Percentiles rank a stretch among this genome's conserved stretches.
phyloP scores from a whole-genome alignment of 2,888 invertebrate species.

The Orchesella flavescens region DNA sequence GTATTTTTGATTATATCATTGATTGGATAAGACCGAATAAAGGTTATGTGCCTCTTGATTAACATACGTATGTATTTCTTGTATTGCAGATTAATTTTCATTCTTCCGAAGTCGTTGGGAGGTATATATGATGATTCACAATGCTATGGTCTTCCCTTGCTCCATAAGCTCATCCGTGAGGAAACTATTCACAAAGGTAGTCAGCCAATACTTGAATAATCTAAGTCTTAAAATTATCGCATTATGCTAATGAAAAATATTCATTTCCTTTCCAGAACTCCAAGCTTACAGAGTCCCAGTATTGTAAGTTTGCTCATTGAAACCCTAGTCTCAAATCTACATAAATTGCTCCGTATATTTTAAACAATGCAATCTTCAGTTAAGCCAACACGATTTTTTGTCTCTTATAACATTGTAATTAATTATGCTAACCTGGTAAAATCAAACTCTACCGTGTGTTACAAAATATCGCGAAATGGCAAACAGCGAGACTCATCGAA shows the following conservation, averaged over 20 bases:
- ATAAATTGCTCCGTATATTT: no score
- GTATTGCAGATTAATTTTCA: slow-evolving; percentile 32
- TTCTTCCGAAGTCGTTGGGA: slow-evolving; percentile 7
- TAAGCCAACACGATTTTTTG: no score
- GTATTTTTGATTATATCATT: neutral
- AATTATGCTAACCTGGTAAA: no score
- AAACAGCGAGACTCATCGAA: no score
- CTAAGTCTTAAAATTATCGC: neutral
- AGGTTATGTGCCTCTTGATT: no score
- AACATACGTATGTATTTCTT: neutral
- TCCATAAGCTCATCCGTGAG: slow-evolving; percentile 7
- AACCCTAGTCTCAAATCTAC: no score
- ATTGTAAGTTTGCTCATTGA: neutral
- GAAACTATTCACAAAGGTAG: slow-evolving; percentile 35
- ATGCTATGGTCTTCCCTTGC: neutral
- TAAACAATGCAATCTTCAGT: no score
- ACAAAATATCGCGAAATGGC: no score
- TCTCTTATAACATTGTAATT: no score
- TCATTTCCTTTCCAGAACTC: slow-evolving; percentile 4
- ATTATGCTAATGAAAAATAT: neutral
- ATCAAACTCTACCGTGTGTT: no score
- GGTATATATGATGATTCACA: neutral
- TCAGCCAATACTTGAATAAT: no score
- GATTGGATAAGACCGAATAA: no score
- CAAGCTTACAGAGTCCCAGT: neutral